Percentiles rank a stretch among this genome's conserved stretches.
Conservation (phyloP, 1,140 invertebrate species). For the Elymnias hypermnestra region DNA sequence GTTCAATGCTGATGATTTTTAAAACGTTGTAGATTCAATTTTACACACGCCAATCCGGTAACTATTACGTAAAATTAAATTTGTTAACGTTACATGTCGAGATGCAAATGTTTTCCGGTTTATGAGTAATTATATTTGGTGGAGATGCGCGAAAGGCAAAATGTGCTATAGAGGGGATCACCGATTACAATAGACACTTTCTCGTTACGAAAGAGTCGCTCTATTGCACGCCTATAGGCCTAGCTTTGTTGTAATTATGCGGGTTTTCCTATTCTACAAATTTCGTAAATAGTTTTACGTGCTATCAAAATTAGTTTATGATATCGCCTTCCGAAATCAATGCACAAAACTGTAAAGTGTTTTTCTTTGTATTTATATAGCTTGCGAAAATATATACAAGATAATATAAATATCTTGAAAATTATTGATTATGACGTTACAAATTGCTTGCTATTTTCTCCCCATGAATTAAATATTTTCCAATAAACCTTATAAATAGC, state of each 20-base stretch:
- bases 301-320: too few species aligned
- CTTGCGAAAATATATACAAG: too few species aligned
- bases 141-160: constrained; percentile 30
- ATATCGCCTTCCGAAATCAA: too few species aligned
- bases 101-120: constrained; percentile 22
- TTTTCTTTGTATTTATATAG: too few species aligned
- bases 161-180: constrained; percentile 21
- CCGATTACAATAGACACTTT: constrained; percentile 42
- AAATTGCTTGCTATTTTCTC: too few species aligned
- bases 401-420: too few species aligned
- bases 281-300: too few species aligned
- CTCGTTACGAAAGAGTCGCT: constrained; percentile 55
- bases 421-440: too few species aligned
- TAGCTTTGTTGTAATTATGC: constrained; percentile 22
- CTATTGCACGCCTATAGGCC: constrained; percentile 17
- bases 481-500: too few species aligned
- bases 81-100: constrained; percentile 1
- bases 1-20: not conserved
- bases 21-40: not conserved
- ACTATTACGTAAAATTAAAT: constrained; percentile 17
- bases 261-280: too few species aligned
- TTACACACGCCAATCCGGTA: not conserved
- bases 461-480: too few species aligned
- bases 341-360: too few species aligned
- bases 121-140: constrained; percentile 19